Evolutionary conservation across 2,888 invertebrate genomes (phyloP), one percentile per base, ranked within the genome.

Genomic region (Cephus pulcher): DNA sequence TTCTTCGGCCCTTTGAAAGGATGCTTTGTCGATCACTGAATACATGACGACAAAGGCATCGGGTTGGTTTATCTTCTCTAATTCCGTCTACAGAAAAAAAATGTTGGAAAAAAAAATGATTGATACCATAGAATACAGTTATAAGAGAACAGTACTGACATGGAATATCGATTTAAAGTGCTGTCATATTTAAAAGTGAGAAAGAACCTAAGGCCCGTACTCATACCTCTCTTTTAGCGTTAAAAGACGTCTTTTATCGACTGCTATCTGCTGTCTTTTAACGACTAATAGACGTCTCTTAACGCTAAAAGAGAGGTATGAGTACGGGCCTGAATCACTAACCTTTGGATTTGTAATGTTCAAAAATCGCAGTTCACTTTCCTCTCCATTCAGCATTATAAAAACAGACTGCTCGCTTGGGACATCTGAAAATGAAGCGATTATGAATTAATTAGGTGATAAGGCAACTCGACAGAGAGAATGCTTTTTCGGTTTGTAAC

Each of bases 331-430:
- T n/a, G n/a, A 23, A 23, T 56, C 74, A 80, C 87, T 92, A 93
- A 96, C 96, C 94, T 95, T 95, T 75, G 94, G 93, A 89, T 94
- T 95, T 82, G 94, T 93, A 88, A 95, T 94, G 90, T 96, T 97
- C 79, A 96, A 94, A 92, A 98, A 98, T 88, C 95, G 96, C 82
- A 98, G 93, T 91, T 98, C 98, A 75, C 98, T 97, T 92, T 98
- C 98, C 91, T 97, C 97, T 4, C 97, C 97, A 88, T 98, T 98
- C 89, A 98, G 93, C 94, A 98, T 96, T 85, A 98, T 97, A 69
- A 97, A 97, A 78, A 98, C 97, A 79, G 97, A 96, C 92, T 97
- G 96, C 87, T 97, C 96, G 76, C 95, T 94, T 80, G 95, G 94
- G 56, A 94, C 93, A 92, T 96, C 96, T 96, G 94, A 11, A 93